These are phyloP conservation scores for Tolmerus cingulatus DNA, from an alignment of 2,888 invertebrate genomes.

Conservation along the genomic window DNA sequence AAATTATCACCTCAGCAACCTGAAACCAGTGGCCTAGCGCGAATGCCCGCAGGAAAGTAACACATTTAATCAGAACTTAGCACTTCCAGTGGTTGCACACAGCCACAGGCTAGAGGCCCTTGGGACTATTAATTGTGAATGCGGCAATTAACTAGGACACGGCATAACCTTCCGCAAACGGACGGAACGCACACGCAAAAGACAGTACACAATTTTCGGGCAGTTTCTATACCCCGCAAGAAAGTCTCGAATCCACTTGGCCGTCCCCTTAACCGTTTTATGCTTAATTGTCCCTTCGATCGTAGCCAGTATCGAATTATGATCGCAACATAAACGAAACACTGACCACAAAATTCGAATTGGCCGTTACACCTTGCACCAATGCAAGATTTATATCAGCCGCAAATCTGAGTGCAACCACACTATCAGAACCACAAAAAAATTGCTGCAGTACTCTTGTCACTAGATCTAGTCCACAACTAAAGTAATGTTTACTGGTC, in stretches of 20 bases:
- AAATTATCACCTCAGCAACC: conserved; percentile 23
- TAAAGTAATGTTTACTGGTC: background rate
- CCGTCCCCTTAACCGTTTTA: background rate
- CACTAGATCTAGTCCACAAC: conserved; percentile 16
- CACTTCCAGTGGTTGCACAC: background rate
- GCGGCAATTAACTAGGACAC: conserved; percentile 12
- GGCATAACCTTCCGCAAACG: background rate
- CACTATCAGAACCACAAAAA: background rate
- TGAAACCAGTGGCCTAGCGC: background rate
- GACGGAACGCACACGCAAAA: background rate
- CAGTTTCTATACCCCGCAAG: background rate
- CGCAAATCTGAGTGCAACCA: background rate
- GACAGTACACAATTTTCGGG: background rate
- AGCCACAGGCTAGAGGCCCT: background rate
- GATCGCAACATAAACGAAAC: background rate
- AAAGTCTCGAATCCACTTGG: background rate
- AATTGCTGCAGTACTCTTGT: background rate
- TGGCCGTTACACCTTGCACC: background rate
- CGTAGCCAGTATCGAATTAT: background rate
- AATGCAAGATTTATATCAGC: background rate
- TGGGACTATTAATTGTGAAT: conserved; percentile 1
- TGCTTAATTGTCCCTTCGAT: background rate
- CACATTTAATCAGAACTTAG: conserved; percentile 5
- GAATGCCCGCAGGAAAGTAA: background rate
- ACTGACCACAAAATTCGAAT: background rate